These are phyloP conservation scores for Blastobasis adustella DNA, from an alignment of 2,888 invertebrate genomes.

Conservation along the genomic window DNA sequence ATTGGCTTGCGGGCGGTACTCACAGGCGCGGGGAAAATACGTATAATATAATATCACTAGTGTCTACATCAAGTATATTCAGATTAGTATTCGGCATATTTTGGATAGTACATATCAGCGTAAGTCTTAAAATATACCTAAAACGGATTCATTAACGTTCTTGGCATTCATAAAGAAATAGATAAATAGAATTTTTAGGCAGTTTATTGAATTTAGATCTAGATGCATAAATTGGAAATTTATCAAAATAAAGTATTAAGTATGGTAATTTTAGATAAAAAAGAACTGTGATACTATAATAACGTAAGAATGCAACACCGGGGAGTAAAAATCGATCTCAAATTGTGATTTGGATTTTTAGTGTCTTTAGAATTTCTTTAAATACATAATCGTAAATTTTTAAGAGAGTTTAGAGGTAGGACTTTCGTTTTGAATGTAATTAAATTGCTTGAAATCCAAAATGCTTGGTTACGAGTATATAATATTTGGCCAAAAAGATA, in stretches of 20 bases:
- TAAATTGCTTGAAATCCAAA: too few relatives aligned
- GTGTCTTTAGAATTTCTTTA: neutral
- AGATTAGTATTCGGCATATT: too few relatives aligned
- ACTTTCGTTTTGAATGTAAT: too few relatives aligned
- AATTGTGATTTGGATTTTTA: slow-evolving; percentile 41
- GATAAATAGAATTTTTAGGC: too few relatives aligned
- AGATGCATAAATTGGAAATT: slow-evolving; percentile 37
- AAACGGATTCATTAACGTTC: too few relatives aligned
- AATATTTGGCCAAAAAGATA: slow-evolving; percentile 8
- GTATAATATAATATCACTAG: too few relatives aligned
- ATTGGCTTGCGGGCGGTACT: too few relatives aligned
- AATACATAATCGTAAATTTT: slow-evolving; percentile 3
- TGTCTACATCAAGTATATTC: too few relatives aligned
- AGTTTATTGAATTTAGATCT: slow-evolving; percentile 29
- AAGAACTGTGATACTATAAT: slow-evolving; percentile 67
- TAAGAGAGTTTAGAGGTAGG: neutral
- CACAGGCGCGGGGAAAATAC: too few relatives aligned
- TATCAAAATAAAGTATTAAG: slow-evolving; percentile 56
- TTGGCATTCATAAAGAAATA: too few relatives aligned
- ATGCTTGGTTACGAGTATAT: too few relatives aligned
- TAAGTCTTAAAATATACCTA: neutral
- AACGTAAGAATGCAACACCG: slow-evolving; percentile 60
- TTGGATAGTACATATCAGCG: too few relatives aligned
- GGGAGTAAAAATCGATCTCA: slow-evolving; percentile 63
- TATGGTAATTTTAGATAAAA: slow-evolving; percentile 53